These are phyloP conservation scores for Drosophila parvula DNA, from an alignment of 1,140 invertebrate species.

Conservation along the genomic window DNA sequence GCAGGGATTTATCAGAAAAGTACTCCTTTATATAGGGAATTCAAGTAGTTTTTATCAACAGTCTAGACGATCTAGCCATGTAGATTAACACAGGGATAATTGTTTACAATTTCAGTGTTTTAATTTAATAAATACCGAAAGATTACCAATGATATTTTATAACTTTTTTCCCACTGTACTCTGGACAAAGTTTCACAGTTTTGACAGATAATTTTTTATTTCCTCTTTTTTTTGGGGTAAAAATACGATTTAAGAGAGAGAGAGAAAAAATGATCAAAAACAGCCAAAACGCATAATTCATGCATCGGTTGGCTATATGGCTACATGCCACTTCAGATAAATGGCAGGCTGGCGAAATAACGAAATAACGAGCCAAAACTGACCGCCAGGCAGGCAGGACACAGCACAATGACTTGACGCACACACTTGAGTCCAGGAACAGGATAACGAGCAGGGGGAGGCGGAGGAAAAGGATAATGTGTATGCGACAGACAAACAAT, in stretches of 20 bases:
- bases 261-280: conserved; percentile 77
- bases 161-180: conserved; percentile 33
- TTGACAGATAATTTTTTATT: conserved; percentile 21
- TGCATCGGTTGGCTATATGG: conserved; percentile 58
- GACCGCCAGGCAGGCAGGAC: conserved; percentile 23
- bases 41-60: no score
- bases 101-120: no score
- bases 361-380: conserved; percentile 46
- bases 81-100: no score
- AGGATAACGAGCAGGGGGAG: conserved; percentile 44
- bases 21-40: no score
- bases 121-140: no score
- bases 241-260: conserved; percentile 32
- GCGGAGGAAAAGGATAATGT: conserved; percentile 10
- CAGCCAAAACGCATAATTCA: conserved; percentile 81
- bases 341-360: conserved; percentile 48
- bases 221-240: conserved; percentile 1
- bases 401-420: conserved; percentile 29
- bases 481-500: conserved; percentile 17
- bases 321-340: conserved; percentile 70
- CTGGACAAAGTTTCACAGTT: conserved; percentile 46
- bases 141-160: no score
- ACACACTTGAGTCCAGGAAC: conserved; percentile 73
- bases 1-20: no score
- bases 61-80: no score